A percentile compares a stretch with the other conserved stretches of the same genome.
These are phyloP conservation scores for Pelodytes ibericus DNA, from an alignment of 2,797 vertebrate species.

Conservation along the genomic window DNA sequence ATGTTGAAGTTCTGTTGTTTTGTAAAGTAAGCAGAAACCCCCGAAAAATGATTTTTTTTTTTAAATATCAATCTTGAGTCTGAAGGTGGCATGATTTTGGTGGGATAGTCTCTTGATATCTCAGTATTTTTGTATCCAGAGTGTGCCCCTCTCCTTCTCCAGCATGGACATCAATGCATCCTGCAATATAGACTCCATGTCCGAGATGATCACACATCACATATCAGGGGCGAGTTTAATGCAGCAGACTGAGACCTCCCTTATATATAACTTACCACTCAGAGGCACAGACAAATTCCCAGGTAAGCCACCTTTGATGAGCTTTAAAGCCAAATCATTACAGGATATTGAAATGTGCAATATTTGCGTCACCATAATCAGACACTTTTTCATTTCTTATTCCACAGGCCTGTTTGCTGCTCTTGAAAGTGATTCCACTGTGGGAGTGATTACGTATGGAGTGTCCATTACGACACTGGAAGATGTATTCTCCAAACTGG, in stretches of 20 bases:
- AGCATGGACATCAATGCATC: constrained; percentile 87
- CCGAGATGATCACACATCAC: constrained; percentile 81
- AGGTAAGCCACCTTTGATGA: constrained; percentile 70
- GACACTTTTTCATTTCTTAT: not conserved
- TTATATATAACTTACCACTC: constrained; percentile 89
- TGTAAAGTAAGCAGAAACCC: too few species aligned
- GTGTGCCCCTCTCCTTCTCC: not conserved
- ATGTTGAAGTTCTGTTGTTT: too few species aligned
- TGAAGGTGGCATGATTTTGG: too few species aligned
- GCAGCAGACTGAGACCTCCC: constrained; percentile 82
- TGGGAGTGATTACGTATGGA: constrained; percentile 88
- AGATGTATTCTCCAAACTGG: constrained; percentile 93
- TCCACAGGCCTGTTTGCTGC: constrained; percentile 86
- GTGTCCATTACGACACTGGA: constrained; percentile 97
- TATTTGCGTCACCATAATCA: not conserved
- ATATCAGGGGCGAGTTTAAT: constrained; percentile 82
- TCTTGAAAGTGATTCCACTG: constrained; percentile 80
- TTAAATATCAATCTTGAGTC: too few species aligned
- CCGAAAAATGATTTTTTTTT: too few species aligned
- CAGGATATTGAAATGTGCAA: too few species aligned
- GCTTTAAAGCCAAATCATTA: too few species aligned
- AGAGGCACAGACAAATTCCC: constrained; percentile 90
- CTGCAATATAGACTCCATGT: constrained; percentile 76
- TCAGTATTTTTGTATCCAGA: not conserved
- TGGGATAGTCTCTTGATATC: too few species aligned